A percentile compares a stretch with the other conserved stretches of the same genome.
phyloP scores from a whole-genome alignment of 2,797 vertebrate species.

The Alosa sapidissima region DNA sequence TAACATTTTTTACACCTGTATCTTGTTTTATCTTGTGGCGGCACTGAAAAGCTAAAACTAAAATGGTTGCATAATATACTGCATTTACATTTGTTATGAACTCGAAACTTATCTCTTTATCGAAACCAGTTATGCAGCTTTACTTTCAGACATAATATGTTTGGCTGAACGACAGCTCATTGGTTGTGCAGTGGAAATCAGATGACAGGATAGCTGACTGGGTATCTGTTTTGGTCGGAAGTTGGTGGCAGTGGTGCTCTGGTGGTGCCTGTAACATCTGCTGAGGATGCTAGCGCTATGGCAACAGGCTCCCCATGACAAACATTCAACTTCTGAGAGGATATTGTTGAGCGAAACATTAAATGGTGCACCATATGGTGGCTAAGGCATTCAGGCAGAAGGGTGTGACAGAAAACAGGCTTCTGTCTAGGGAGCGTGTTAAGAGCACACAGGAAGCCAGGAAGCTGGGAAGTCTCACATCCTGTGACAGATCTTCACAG shows the following conservation, averaged over 20 bases:
- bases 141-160: not conserved
- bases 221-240: not conserved
- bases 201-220: not conserved
- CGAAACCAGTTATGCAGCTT: no score
- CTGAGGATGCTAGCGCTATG: no score
- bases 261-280: not conserved
- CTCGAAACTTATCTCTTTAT: no score
- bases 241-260: not conserved
- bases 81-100: not conserved
- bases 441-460: not conserved
- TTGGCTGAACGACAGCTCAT: not conserved
- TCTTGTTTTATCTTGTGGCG: not conserved
- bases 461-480: not conserved
- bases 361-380: not conserved
- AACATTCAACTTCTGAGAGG: not conserved
- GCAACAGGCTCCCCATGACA: not conserved
- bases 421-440: not conserved
- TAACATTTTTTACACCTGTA: not conserved
- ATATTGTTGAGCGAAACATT: not conserved
- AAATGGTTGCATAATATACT: not conserved
- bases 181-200: not conserved
- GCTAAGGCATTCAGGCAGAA: not conserved
- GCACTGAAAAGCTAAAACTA: not conserved
- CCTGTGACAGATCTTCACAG: not conserved
- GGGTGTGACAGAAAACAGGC: conserved; percentile 3